Conservation (phyloP, 53 echinoderm and acorn worm species). For the Holothuria leucospilota region DNA sequence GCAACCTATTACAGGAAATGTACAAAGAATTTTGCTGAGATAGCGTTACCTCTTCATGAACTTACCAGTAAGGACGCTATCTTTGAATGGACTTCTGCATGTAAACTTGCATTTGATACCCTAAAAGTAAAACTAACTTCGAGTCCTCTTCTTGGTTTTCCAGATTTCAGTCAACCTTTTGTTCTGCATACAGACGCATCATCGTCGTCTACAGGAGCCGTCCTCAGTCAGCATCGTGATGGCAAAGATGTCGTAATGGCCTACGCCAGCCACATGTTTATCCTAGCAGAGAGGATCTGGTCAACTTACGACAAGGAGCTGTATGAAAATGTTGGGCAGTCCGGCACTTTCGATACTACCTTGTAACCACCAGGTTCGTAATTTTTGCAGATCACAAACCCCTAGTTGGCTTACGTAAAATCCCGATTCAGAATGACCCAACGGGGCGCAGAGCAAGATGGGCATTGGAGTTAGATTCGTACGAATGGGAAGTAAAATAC, state of each 20-base stretch:
- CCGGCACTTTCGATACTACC: no score
- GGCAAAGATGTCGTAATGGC: conserved; percentile 4
- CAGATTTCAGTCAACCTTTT: conserved; percentile 50
- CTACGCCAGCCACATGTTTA: background rate
- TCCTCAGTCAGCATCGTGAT: conserved; percentile 24
- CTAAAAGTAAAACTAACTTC: conserved; percentile 7
- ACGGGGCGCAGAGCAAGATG: conserved; percentile 19
- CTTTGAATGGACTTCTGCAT: conserved; percentile 66
- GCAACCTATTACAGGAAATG: conserved; percentile 73
- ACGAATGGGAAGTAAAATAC: conserved; percentile 68
- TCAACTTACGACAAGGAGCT: no score
- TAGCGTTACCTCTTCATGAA: conserved; percentile 52
- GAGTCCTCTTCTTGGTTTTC: conserved; percentile 63
- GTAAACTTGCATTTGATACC: conserved; percentile 59
- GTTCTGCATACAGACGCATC: conserved; percentile 33
- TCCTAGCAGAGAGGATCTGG: background rate
- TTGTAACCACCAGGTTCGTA: no score
- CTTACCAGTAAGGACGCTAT: conserved; percentile 58
- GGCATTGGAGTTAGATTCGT: conserved; percentile 69
- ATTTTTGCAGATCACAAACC: background rate
- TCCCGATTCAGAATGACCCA: conserved; percentile 6
- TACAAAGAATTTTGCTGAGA: conserved; percentile 55
- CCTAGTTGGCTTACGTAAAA: background rate
- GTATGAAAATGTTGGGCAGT: no score
- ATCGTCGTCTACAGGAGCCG: conserved; percentile 15